Conservation (phyloP, 2,888 invertebrate genomes). For the Rhagium mordax region DNA sequence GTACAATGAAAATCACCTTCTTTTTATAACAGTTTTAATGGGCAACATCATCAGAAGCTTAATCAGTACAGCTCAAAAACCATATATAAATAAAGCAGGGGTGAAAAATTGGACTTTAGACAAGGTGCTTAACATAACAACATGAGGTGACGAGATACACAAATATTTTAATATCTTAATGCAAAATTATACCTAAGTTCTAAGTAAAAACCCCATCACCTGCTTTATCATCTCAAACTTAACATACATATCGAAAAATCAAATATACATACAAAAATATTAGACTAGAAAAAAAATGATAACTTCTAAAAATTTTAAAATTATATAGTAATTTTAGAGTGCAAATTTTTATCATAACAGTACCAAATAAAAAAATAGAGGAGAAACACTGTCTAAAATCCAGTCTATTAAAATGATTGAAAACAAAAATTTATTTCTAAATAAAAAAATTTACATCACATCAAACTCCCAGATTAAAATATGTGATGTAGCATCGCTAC, state of each 20-base stretch:
- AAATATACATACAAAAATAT: constrained; percentile 59
- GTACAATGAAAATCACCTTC: constrained; percentile 41
- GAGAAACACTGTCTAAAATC: constrained; percentile 57
- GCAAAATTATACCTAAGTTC: constrained; percentile 58
- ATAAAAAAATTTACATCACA: constrained; percentile 44
- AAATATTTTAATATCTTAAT: constrained; percentile 56
- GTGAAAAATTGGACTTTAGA: constrained; percentile 62
- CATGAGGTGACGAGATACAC: constrained; percentile 60
- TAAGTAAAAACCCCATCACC: constrained; percentile 63
- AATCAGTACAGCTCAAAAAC: constrained; percentile 63
- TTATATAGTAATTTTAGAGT: constrained; percentile 53
- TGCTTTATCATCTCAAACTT: constrained; percentile 60
- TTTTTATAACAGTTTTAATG: constrained; percentile 66
- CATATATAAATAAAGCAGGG: constrained; percentile 65
- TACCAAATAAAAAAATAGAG: constrained; percentile 13
- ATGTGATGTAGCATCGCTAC: constrained; percentile 41
- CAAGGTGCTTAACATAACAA: constrained; percentile 54
- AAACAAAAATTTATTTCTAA: constrained; percentile 35
- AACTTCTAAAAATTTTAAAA: constrained; percentile 49
- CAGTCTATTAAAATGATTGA: constrained; percentile 45
- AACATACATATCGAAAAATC: constrained; percentile 57
- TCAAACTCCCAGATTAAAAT: constrained; percentile 49
- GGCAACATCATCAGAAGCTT: constrained; percentile 65
- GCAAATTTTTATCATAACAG: constrained; percentile 55
- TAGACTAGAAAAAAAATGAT: constrained; percentile 61